Conservation (phyloP, 2,113 vertebrate genomes). For the Tupaia chinensis region DNA sequence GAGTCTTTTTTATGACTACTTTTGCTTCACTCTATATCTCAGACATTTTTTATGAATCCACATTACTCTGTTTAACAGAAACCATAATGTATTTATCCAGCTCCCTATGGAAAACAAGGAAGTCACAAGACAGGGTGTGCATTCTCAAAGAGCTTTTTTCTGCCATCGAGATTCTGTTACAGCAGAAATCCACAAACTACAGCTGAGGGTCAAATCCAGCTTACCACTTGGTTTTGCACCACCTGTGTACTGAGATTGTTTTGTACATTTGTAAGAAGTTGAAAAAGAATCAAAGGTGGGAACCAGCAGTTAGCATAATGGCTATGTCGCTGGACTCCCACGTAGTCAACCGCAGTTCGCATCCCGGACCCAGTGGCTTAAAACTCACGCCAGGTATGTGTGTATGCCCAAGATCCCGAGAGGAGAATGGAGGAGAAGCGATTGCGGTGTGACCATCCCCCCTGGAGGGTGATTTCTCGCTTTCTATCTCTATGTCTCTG, state of each 20-base stretch:
- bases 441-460: too few relatives aligned
- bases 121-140: neutral
- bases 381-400: too few relatives aligned
- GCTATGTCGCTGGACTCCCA: too few relatives aligned
- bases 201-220: neutral
- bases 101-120: neutral
- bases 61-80: neutral
- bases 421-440: too few relatives aligned
- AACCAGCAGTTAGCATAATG: too few relatives aligned
- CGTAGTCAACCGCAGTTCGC: too few relatives aligned
- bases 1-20: neutral
- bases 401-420: too few relatives aligned
- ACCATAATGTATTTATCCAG: neutral
- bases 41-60: neutral
- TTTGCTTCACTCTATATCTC: neutral
- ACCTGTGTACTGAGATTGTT: neutral
- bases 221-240: neutral
- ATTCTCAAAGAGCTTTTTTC: neutral
- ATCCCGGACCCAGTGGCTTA: too few relatives aligned
- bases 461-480: too few relatives aligned
- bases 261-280: conserved; percentile 9
- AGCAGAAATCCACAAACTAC: neutral
- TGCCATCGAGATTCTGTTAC: neutral
- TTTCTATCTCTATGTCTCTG: too few relatives aligned
- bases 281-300: neutral